Base-by-base conservation (phyloP, 2,797 vertebrate species). In the Oryzias sinensis region DNA sequence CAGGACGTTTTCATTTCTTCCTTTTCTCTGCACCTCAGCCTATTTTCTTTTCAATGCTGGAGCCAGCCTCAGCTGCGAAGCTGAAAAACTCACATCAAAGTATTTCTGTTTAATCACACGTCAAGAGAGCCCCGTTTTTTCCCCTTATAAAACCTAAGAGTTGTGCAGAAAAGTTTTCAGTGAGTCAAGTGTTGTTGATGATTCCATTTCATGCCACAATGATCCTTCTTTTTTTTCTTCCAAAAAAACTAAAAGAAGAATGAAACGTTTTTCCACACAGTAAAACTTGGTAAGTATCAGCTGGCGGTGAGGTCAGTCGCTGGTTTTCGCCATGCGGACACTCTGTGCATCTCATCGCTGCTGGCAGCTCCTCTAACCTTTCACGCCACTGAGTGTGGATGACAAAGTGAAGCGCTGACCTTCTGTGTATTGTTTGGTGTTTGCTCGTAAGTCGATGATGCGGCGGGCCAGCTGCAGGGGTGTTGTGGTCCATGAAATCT, bases 31-130 rank as follows among this genome's bases (percentile, higher is more conserved):
- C 9, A 2, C 67, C 63, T 53, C 40, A 49, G 64, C 64, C 59
- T 42, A 61, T 77, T 84, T 81, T 73, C 56, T 49, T 71, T 73
- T 71, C 33, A 62, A 71, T 49, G 40, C 15, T 5, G 14, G n/a
- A 43, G 51, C 55, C 45, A 8, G 37, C 45, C 59, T 64, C 70
- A 29, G 68, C 68, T 53, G 27, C 60, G 41, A 42, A 25, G 58
- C 56, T 64, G 59, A 74, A 46, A 65, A 75, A 65, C 76, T 71
- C 59, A 76, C 80, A 82, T 86, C 73, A 82, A 80, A 82, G 74
- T 68, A 59, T 74, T 82, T 59, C 64, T 0, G 49, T 62, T 59
- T 82, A 77, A 86, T 84, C 82, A 74, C 74, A 79, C 82, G 73
- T 77, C 72, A 59, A 76, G 73, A 78, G 85, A 81, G 80, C 33